Evolutionary conservation across 1,140 invertebrate genomes (phyloP).

Genomic region (Globodera rostochiensis): DNA sequence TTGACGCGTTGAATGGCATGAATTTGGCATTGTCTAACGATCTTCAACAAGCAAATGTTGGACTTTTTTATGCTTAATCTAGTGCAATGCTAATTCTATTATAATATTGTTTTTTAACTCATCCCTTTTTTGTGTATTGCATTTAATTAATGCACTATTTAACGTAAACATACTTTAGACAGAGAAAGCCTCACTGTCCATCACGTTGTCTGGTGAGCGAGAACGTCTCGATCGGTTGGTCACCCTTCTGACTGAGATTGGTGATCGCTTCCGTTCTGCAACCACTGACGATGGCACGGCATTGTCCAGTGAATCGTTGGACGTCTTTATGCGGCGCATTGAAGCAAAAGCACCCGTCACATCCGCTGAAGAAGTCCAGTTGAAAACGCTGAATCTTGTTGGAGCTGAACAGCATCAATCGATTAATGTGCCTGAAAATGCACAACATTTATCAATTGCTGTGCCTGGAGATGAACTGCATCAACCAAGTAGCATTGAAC

Average conservation of each 20-base stretch:
- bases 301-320: not conserved
- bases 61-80: too few relatives aligned
- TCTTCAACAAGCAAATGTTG: slow-evolving; percentile 14
- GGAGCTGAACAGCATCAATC: too few relatives aligned
- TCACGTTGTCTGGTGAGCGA: slow-evolving; percentile 24
- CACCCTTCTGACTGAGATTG: slow-evolving; percentile 27
- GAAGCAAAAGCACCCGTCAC: not conserved
- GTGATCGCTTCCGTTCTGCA: slow-evolving; percentile 33
- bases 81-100: too few relatives aligned
- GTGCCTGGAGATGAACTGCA: not conserved
- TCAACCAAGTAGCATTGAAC: not conserved
- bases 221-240: slow-evolving; percentile 28
- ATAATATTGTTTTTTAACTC: slow-evolving; percentile 9
- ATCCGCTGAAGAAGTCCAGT: too few relatives aligned
- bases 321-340: not conserved
- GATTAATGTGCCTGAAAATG: too few relatives aligned
- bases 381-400: too few relatives aligned
- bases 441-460: too few relatives aligned
- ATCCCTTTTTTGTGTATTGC: not conserved
- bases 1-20: slow-evolving; percentile 21
- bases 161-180: slow-evolving; percentile 7
- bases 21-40: slow-evolving; percentile 24
- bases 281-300: not conserved
- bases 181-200: slow-evolving; percentile 32
- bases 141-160: slow-evolving; percentile 1